Evolutionary conservation across 2,888 invertebrate species (phyloP), one percentile per base, ranked within the genome.

Genomic region (Ormyrus rosae): DNA sequence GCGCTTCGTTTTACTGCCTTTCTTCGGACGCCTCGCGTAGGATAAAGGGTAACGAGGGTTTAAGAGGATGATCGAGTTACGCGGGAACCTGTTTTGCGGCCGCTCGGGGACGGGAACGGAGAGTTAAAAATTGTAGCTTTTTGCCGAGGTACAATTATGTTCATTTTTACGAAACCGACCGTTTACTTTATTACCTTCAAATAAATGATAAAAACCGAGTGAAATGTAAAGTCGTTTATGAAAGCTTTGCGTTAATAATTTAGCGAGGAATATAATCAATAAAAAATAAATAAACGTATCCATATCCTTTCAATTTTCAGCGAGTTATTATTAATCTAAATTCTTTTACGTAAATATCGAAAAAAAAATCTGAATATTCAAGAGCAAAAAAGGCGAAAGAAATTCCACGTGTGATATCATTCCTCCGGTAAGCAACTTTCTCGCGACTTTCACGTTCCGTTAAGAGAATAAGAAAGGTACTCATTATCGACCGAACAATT

Each of bases 361-460:
- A 34, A 34, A 34, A 34, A 34, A 34, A 34, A 2, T 4, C 34
- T 34, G 34, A 34, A 34, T 34, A 34, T 34, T 34, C 34, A 34
- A 34, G 50, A 61, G 4, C 2, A 45, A 72, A 45, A 45, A 48
- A 61, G 8, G 19, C 53, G 50, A 6, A 76, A 45, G 64, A 56
- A 11, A 51, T 60, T 68, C 65, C n/a, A 50, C 46, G 69, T 50
- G 64, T 48, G 55, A 72, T 60, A 68, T 63, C 80, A 56, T 13
- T 70, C 48, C 6, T 11, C n/a, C 55, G 68, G n/a, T 55, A 68
- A 63, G 76, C 34, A 61, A 69, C 81, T 77, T 81, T 74, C 78
- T 55, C 78, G 74, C 6, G 34, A 81, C 81, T 75, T 78, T 75
- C 81, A 64, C 72, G 65, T 65, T 11, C 46, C 64, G 65, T 69